Evolutionary conservation across 2,797 vertebrate genomes (phyloP).

Genomic region (Erithacus rubecula): DNA sequence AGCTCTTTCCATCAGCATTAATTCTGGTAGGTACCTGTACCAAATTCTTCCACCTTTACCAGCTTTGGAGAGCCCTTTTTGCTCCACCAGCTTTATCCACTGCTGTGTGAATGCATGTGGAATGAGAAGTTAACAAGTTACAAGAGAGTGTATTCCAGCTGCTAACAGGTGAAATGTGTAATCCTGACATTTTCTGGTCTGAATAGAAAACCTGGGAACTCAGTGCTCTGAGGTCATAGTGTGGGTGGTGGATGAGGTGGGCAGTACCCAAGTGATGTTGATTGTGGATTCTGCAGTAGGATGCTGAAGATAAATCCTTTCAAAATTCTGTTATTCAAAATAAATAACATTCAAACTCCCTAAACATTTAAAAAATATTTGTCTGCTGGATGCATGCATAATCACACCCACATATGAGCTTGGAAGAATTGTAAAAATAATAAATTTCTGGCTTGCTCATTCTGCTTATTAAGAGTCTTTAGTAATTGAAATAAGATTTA

Average conservation of each 20-base stretch:
- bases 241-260: neutral
- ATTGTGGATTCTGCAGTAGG: neutral
- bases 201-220: neutral
- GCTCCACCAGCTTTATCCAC: neutral
- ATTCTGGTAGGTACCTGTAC: neutral
- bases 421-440: neutral
- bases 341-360: neutral
- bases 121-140: neutral
- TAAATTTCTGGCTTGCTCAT: neutral
- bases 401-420: neutral
- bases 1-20: neutral
- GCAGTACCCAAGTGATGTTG: neutral
- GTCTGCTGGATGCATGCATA: neutral
- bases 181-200: neutral
- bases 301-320: neutral
- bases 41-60: neutral
- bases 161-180: neutral
- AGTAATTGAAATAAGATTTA: neutral
- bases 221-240: neutral
- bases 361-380: neutral
- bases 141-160: neutral
- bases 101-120: rapidly evolving
- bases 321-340: neutral
- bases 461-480: neutral
- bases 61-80: neutral